Evolutionary conservation across 2,888 invertebrate genomes (phyloP), one percentile per base, ranked within the genome.

Genomic region (Tortrix viridana): DNA sequence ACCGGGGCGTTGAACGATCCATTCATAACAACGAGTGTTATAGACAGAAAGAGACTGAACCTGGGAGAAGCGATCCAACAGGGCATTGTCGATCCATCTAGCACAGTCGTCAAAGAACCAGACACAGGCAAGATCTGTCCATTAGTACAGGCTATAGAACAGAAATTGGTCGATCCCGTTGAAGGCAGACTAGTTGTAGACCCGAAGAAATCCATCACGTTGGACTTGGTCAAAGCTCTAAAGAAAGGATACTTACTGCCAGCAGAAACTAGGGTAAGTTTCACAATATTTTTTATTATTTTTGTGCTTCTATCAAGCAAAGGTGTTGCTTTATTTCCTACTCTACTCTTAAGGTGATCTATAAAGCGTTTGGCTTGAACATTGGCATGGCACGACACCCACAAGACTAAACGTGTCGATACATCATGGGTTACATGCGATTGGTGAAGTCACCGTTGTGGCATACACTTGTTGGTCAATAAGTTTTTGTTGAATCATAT

Each of bases 261-360:
- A 88, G 97, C 97, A 85, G 97, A 97, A 94, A 96, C 97, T 85
- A 95, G 98, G 97, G 98, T 98, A 94, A 97, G 97, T 95, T 71
- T 76, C 76, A 74, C 71, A 70, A 55, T 69, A 12, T 70, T 70
- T 74, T 57, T 69, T 67, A 75, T 80, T 74, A 68, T 74, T 76
- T 80, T 82, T 88, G 81, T 88, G 89, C 89, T 88, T 88, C 73
- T 81, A 81, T 80, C 76, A 80, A 88, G 85, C 85, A 83, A 82
- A 85, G 90, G 89, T 92, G 89, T 90, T 86, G 90, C 89, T 92
- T 90, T 85, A 80, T 77, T 81, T 82, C 76, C 88, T 88, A 82
- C 80, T 86, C 77, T 81, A 82, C 83, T 88, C 85, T 86, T 85
- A 85, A 80, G 88, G 88, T 88, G 81, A 84, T 76, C 80, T 88